phyloP scores from a whole-genome alignment of 2,888 invertebrate species.

The Thumatha senex region DNA sequence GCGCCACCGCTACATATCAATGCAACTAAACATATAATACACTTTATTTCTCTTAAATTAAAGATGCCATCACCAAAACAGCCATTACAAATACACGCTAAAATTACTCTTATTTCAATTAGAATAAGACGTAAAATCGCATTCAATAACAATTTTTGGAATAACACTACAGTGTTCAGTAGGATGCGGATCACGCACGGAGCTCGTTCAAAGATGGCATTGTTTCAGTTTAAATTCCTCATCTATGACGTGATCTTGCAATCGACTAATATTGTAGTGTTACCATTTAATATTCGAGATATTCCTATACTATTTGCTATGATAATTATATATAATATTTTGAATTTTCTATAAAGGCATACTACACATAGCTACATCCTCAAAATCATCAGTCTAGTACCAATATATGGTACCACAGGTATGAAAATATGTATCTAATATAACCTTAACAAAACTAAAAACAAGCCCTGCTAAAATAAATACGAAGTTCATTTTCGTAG shows the following conservation, averaged over 20 bases:
- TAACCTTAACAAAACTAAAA: too few species aligned
- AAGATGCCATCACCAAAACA: conserved; percentile 36
- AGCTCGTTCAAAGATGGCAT: conserved; percentile 63
- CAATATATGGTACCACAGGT: too few species aligned
- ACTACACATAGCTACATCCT: too few species aligned
- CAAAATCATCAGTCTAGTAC: too few species aligned
- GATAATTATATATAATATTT: too few species aligned
- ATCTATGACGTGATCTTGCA: conserved; percentile 71
- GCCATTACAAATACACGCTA: background rate
- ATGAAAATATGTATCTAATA: too few species aligned
- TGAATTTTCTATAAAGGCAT: too few species aligned
- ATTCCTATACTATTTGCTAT: conserved; percentile 11
- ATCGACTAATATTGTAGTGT: conserved; percentile 44
- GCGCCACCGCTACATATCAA: conserved; percentile 10
- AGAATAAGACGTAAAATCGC: conserved; percentile 14
- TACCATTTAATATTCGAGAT: conserved; percentile 25
- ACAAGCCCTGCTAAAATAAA: too few species aligned
- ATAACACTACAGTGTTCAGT: conserved; percentile 20
- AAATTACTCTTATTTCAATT: background rate
- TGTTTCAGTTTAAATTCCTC: conserved; percentile 76
- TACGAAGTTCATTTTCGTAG: too few species aligned
- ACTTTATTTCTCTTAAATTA: conserved; percentile 40
- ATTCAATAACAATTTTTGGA: conserved; percentile 14
- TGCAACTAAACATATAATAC: conserved; percentile 26
- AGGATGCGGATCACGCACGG: conserved; percentile 62